Evolutionary conservation across 1,140 invertebrate genomes (phyloP), one percentile per base, ranked within the genome.

Genomic region (Drosophila azteca): DNA sequence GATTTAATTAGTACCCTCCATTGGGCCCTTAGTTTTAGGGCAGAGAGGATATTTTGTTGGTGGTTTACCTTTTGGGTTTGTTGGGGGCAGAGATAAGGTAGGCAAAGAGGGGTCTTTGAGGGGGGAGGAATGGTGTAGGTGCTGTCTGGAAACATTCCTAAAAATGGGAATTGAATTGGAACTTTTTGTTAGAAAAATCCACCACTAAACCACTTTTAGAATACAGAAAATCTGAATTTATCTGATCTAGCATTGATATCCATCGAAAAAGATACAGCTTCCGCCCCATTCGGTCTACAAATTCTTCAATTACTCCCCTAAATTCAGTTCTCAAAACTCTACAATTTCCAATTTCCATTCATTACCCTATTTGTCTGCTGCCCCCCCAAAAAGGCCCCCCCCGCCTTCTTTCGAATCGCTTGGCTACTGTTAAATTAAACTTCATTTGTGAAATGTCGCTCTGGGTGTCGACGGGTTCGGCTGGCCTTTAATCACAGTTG

Each of bases 401-500:
- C 52, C 11, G 54, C 31, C 43, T 35, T 50, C 8, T 39, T 1
- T 49, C 13, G 22, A 11, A 13, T 49, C 46, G 43, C 52, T 57
- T 57, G 50, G 59, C 64, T 67, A 46, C 59, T 60, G 64, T 62
- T 77, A 65, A 77, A 79, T 79, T 79, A 65, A 79, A 77, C 74
- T 73, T 79, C 69, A 73, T 77, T 79, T 73, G 68, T 11, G 35
- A 39, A 13, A 13, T 39, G 35, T 39, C 35, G 35, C 35, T 39
- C 35, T 39, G 35, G 35, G 35, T 39, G 35, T 39, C 35, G 35
- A 13, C 59, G 62, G 62, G 57, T 52, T 57, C 3, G 35, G 41
- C 52, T 82, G 79, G 64, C 75, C 79, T 83, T 83, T 83, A 83
- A 83, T 83, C 79, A 83, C 79, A 81, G 79, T 81, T 81, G 73